These are phyloP conservation scores for Apistogramma diplotaenia DNA, from an alignment of 2,113 vertebrate species.

Conservation along the genomic window DNA sequence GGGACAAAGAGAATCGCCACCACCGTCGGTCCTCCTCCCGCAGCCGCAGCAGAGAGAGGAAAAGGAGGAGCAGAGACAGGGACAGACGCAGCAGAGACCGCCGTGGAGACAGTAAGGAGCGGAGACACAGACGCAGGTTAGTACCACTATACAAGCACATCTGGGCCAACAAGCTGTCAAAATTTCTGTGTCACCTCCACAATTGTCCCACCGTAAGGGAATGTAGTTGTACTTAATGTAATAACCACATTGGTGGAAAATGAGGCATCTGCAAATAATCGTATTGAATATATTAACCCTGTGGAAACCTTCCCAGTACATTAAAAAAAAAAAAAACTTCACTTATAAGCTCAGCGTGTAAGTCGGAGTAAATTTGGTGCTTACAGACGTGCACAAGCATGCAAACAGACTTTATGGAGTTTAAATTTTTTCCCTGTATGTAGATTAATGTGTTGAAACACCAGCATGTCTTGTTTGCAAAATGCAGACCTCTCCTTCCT, in stretches of 20 bases:
- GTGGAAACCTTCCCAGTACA: neutral
- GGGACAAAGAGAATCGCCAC: constrained; percentile 91
- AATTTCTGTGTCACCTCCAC: neutral
- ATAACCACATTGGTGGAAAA: neutral
- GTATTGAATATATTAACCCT: neutral
- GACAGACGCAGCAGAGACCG: constrained; percentile 81
- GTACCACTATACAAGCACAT: neutral
- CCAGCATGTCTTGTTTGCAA: neutral
- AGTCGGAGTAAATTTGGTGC: neutral
- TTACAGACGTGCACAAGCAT: neutral
- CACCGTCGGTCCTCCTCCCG: constrained; percentile 86
- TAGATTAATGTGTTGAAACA: neutral
- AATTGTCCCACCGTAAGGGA: neutral
- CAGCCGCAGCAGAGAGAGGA: constrained; percentile 86
- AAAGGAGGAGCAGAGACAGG: constrained; percentile 82
- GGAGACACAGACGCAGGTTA: constrained; percentile 81
- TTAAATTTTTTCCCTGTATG: neutral
- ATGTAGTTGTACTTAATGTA: neutral
- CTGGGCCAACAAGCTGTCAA: neutral
- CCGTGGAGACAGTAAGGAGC: constrained; percentile 86
- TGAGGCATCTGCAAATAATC: neutral
- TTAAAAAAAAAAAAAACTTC: neutral
- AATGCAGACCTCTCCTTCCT: neutral
- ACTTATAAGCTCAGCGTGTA: neutral
- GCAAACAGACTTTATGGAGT: neutral